phyloP scores from a whole-genome alignment of 2,113 vertebrate species.

The Nematolebias whitei region DNA sequence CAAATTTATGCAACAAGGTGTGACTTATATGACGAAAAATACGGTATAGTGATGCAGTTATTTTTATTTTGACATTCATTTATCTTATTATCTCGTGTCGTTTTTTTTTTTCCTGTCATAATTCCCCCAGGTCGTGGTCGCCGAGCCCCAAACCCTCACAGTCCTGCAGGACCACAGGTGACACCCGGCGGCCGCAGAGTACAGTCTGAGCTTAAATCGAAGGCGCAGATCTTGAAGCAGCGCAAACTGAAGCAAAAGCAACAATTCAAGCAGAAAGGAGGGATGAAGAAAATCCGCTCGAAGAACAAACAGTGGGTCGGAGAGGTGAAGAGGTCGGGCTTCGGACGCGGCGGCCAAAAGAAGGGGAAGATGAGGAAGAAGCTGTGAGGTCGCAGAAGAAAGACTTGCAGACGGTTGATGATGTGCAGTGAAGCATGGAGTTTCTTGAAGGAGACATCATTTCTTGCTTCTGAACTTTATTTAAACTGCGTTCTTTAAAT shows the following conservation, averaged over 20 bases:
- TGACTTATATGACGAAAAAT: too few relatives aligned
- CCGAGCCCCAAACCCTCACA: background rate
- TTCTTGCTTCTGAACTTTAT: slow-evolving; percentile 1
- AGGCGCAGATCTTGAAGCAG: slow-evolving; percentile 90
- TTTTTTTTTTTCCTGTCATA: background rate
- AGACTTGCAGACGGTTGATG: background rate
- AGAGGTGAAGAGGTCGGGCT: slow-evolving; percentile 87
- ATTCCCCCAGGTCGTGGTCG: slow-evolving; percentile 53
- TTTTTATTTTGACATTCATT: background rate
- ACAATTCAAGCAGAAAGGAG: slow-evolving; percentile 89
- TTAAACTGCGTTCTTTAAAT: background rate
- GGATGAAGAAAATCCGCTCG: slow-evolving; percentile 82
- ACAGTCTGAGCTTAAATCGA: slow-evolving; percentile 87
- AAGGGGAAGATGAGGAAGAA: slow-evolving; percentile 93
- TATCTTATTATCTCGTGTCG: background rate
- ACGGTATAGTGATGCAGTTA: background rate
- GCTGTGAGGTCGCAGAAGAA: slow-evolving; percentile 69
- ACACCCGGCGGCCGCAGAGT: slow-evolving; percentile 50
- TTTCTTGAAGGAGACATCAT: background rate
- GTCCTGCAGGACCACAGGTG: slow-evolving; percentile 12
- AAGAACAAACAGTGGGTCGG: slow-evolving; percentile 77
- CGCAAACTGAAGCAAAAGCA: slow-evolving; percentile 85
- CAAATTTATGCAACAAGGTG: too few relatives aligned
- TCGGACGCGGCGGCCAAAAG: slow-evolving; percentile 81
- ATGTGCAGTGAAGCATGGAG: too few relatives aligned